Evolutionary conservation across 1,140 invertebrate species (phyloP).

Genomic region (Zaprionus camerounensis): DNA sequence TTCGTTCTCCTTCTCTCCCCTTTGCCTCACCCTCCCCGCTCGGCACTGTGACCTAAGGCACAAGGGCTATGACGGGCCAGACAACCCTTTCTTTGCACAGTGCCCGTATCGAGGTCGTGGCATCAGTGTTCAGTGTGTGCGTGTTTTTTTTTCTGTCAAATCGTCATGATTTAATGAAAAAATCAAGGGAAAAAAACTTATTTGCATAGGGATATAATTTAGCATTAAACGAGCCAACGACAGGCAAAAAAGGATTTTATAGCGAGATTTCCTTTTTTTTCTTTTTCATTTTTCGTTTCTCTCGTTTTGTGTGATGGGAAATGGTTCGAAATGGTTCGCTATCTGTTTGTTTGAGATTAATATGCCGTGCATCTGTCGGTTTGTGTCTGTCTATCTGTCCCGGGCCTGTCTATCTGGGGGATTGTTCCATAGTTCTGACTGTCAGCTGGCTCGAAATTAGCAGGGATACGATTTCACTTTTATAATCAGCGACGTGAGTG

Average conservation of each 20-base stretch:
- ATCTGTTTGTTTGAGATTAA: constrained; percentile 83
- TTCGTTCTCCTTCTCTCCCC: background rate
- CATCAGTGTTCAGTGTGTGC: constrained; percentile 13
- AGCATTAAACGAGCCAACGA: constrained; percentile 74
- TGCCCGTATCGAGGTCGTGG: constrained; percentile 49
- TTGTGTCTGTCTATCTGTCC: constrained; percentile 40
- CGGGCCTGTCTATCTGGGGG: constrained; percentile 15
- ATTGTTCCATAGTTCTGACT: constrained; percentile 59
- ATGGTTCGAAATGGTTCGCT: constrained; percentile 53
- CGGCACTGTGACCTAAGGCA: constrained; percentile 10
- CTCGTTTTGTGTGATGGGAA: constrained; percentile 59
- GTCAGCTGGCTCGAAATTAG: constrained; percentile 73
- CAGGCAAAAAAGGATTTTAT: constrained; percentile 69
- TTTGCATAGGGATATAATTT: constrained; percentile 82
- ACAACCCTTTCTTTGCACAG: constrained; percentile 57
- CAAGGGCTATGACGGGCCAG: constrained; percentile 29
- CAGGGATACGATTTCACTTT: constrained; percentile 81
- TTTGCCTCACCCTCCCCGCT: background rate
- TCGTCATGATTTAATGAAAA: constrained; percentile 83
- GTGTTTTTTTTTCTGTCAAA: constrained; percentile 59
- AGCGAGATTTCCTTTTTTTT: constrained; percentile 64
- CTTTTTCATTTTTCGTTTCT: constrained; percentile 38
- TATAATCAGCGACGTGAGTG: constrained; percentile 43
- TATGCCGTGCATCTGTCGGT: constrained; percentile 80
- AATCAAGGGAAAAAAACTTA: constrained; percentile 79